phyloP scores from a whole-genome alignment of 2,797 vertebrate species.

The Sebastes taczanowskii region DNA sequence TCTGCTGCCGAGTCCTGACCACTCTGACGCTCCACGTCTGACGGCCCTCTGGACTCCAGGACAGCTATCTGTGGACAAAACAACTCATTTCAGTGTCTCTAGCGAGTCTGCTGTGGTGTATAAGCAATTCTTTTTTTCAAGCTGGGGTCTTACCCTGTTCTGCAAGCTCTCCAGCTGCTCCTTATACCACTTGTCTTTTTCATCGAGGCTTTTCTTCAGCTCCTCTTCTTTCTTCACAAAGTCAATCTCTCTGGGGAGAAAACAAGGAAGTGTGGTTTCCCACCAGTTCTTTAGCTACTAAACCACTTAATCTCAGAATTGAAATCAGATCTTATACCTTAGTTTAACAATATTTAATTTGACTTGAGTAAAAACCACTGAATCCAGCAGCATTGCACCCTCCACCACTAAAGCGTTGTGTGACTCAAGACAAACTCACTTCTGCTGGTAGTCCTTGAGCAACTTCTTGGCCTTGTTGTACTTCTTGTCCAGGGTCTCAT shows the following conservation, averaged over 20 bases:
- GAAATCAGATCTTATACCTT: background rate
- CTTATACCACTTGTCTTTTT: constrained; percentile 87
- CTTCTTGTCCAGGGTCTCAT: constrained; percentile 92
- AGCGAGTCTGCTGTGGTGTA: background rate
- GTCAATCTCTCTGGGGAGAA: constrained; percentile 87
- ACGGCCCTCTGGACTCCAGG: constrained; percentile 81
- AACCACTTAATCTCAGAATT: background rate
- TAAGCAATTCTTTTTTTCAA: background rate
- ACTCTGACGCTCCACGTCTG: constrained; percentile 34
- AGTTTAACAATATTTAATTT: background rate
- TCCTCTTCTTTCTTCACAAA: constrained; percentile 92
- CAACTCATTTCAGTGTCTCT: constrained; percentile 28
- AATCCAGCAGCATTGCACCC: background rate
- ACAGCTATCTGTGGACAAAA: constrained; percentile 76
- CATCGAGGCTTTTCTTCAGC: constrained; percentile 84
- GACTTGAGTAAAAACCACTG: background rate
- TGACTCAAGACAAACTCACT: constrained; percentile 80
- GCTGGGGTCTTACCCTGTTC: constrained; percentile 80
- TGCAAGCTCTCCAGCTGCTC: constrained; percentile 85
- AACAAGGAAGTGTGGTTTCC: constrained; percentile 32
- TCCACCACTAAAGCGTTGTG: background rate
- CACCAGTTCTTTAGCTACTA: constrained; percentile 8
- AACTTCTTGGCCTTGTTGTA: constrained; percentile 95
- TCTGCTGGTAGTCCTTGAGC: constrained; percentile 93
- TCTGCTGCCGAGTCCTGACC: constrained; percentile 51